These are phyloP conservation scores for Acanthornis magna DNA, from an alignment of 2,797 vertebrate species.

Conservation along the genomic window DNA sequence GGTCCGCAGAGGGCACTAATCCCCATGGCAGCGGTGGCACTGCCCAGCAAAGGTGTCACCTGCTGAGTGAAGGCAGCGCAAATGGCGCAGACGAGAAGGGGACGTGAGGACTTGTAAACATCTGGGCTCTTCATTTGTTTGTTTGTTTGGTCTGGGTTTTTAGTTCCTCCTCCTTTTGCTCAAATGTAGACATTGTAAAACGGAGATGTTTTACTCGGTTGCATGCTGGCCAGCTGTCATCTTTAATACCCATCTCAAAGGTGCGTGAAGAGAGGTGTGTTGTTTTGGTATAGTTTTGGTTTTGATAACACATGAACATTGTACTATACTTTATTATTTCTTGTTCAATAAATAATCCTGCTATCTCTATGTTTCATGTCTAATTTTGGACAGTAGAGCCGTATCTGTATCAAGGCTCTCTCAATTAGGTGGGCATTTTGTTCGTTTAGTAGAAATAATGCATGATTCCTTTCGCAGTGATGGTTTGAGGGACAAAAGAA, in stretches of 20 bases:
- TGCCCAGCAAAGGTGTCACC: background rate
- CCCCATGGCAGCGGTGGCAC: background rate
- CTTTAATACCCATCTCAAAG: constrained; percentile 21
- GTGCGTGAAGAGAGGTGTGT: constrained; percentile 47
- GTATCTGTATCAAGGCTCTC: constrained; percentile 41
- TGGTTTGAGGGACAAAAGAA: constrained; percentile 62
- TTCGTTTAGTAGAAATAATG: constrained; percentile 69
- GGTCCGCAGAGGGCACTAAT: background rate
- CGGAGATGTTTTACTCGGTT: constrained; percentile 75
- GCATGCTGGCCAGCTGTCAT: constrained; percentile 84
- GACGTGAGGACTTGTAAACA: background rate
- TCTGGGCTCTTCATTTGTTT: background rate
- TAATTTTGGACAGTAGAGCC: constrained; percentile 58
- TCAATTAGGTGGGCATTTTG: constrained; percentile 56
- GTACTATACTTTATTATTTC: constrained; percentile 66
- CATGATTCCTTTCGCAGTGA: constrained; percentile 72
- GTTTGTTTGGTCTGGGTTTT: background rate
- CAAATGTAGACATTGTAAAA: constrained; percentile 48
- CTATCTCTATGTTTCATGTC: constrained; percentile 68
- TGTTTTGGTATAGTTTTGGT: constrained; percentile 50
- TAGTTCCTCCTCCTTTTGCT: constrained; percentile 36
- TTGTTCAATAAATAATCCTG: constrained; percentile 66
- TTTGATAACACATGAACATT: constrained; percentile 50
- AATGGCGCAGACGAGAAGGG: background rate
- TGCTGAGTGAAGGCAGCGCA: background rate